Conservation (phyloP, 2,888 invertebrate genomes). For the Iphiclides podalirius region DNA sequence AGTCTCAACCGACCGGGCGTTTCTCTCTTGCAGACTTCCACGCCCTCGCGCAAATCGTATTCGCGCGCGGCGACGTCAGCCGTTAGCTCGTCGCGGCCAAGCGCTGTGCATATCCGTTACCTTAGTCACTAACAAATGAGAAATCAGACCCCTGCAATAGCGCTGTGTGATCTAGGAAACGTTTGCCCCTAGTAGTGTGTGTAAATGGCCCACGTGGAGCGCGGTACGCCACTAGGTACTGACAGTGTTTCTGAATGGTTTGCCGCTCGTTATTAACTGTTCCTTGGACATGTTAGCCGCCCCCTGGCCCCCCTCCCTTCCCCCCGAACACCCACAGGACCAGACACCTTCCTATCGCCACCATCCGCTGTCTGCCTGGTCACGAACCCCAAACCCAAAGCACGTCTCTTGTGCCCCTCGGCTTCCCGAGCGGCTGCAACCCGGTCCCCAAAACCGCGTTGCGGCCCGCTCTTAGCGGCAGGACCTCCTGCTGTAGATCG, state of each 20-base stretch:
- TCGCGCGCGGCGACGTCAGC: conserved; percentile 81
- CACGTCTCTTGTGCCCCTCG: conserved; percentile 39
- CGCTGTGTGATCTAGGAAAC: conserved; percentile 66
- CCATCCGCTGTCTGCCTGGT: conserved; percentile 44
- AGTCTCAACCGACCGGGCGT: conserved; percentile 51
- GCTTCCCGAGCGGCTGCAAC: conserved; percentile 26
- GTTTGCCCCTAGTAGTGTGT: conserved; percentile 58
- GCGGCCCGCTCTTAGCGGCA: conserved; percentile 34
- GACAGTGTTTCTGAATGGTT: conserved; percentile 73
- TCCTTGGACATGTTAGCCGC: conserved; percentile 59
- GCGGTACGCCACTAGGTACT: conserved; percentile 57
- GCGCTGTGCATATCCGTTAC: conserved; percentile 52
- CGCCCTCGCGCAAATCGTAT: conserved; percentile 87
- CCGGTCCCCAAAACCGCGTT: conserved; percentile 33
- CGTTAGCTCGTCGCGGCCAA: conserved; percentile 73
- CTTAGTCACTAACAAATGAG: conserved; percentile 63
- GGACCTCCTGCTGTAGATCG: conserved; percentile 44
- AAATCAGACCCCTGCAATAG: conserved; percentile 48
- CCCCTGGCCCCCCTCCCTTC: conserved; percentile 34
- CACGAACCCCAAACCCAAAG: conserved; percentile 47
- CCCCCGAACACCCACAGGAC: conserved; percentile 34
- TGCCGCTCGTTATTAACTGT: conserved; percentile 78
- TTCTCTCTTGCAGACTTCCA: conserved; percentile 87
- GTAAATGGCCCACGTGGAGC: conserved; percentile 39
- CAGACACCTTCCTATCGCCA: conserved; percentile 32